Conservation (phyloP, 2,797 vertebrate genomes). For the Hipposideros larvatus region DNA sequence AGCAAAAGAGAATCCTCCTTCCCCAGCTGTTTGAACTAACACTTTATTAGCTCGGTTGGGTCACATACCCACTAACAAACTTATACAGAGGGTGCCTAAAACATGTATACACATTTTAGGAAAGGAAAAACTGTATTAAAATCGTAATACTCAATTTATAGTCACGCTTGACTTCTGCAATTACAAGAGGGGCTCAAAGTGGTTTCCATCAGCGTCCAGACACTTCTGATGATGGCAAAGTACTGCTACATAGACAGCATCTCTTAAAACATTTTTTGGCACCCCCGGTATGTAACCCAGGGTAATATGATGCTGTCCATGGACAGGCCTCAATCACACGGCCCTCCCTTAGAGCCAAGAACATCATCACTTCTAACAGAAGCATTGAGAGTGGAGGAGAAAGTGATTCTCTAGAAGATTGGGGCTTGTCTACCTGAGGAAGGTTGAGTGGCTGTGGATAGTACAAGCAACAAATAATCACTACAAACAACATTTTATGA, state of each 20-base stretch:
- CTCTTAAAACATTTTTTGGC: too few species aligned
- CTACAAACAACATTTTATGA: conserved; percentile 34
- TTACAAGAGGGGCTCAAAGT: too few species aligned
- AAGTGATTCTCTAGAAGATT: neutral
- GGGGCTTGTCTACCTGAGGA: neutral
- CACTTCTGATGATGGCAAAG: too few species aligned
- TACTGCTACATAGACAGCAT: too few species aligned
- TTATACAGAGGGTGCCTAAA: neutral
- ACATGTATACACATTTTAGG: too few species aligned
- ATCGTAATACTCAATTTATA: too few species aligned
- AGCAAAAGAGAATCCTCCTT: neutral
- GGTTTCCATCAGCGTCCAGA: too few species aligned
- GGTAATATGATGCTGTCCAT: neutral
- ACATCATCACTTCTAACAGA: neutral
- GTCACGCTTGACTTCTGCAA: too few species aligned
- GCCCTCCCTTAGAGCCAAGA: neutral
- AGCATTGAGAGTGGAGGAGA: neutral
- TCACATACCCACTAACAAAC: neutral
- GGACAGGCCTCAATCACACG: neutral
- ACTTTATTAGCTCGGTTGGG: neutral
- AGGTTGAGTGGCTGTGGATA: neutral
- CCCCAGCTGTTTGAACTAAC: neutral
- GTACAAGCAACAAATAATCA: neutral
- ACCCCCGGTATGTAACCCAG: neutral
- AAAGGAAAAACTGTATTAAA: too few species aligned